Conservation (phyloP, 1,140 invertebrate genomes). For the Caenorhabditis briggsae region DNA sequence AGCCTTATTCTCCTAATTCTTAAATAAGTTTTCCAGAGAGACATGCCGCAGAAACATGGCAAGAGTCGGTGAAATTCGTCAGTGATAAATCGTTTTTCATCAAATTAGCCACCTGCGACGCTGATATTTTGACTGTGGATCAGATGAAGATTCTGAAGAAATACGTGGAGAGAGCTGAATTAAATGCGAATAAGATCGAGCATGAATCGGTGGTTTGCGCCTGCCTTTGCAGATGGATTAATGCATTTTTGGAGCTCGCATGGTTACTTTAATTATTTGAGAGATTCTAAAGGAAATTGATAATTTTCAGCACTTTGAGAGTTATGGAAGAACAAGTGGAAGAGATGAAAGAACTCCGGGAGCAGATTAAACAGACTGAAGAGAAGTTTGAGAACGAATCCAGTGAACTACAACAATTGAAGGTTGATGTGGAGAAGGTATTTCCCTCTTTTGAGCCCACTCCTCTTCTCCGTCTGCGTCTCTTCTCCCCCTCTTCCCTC, state of each 20-base stretch:
- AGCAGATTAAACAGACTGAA: constrained; percentile 22
- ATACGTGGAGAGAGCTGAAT: constrained; percentile 31
- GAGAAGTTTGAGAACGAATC: neutral
- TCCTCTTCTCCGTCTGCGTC: too few species aligned
- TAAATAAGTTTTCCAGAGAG: neutral
- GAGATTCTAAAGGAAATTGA: neutral
- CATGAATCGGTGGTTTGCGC: constrained; percentile 17
- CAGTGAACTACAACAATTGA: constrained; percentile 40
- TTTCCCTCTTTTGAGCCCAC: neutral
- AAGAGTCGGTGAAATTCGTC: constrained; percentile 16
- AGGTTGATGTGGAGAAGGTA: constrained; percentile 22
- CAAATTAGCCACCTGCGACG: constrained; percentile 28
- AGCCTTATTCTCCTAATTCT: neutral
- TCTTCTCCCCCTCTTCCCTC: too few species aligned
- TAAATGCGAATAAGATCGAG: constrained; percentile 34
- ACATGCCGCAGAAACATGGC: constrained; percentile 22
- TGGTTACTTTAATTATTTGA: neutral
- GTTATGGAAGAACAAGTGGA: constrained; percentile 36
- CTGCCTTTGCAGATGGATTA: constrained; percentile 32
- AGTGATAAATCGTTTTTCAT: constrained; percentile 49
- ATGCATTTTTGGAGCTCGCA: constrained; percentile 18
- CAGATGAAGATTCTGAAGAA: constrained; percentile 43
- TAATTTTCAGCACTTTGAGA: neutral
- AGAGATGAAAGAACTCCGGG: constrained; percentile 2
- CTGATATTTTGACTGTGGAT: constrained; percentile 33